A percentile compares a stretch with the other conserved stretches of the same genome.
These are phyloP conservation scores for Sphaeridia pumilis DNA, from an alignment of 2,888 invertebrate species.

Conservation along the genomic window DNA sequence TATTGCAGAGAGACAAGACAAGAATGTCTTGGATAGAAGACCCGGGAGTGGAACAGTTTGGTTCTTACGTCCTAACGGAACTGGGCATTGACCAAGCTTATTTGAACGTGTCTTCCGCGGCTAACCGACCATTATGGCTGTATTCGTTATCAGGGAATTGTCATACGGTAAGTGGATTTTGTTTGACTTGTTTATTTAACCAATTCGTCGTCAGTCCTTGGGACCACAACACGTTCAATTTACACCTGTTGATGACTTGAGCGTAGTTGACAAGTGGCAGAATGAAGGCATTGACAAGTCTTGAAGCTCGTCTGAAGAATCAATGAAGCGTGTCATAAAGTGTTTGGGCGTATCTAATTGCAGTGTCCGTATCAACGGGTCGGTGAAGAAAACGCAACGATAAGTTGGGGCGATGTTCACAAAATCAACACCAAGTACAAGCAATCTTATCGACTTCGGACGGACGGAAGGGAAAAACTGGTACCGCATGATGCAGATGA, in stretches of 20 bases:
- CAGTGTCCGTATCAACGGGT: constrained; percentile 17
- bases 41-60: constrained; percentile 45
- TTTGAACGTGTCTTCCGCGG: constrained; percentile 41
- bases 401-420: constrained; percentile 3
- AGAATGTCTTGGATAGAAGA: constrained; percentile 37
- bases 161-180: constrained; percentile 50
- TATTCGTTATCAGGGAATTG: constrained; percentile 61
- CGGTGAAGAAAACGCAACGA: background rate
- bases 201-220: too few species aligned
- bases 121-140: constrained; percentile 43
- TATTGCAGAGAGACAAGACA: background rate
- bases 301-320: background rate
- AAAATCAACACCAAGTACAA: constrained; percentile 23
- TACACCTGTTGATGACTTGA: too few species aligned
- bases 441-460: constrained; percentile 28
- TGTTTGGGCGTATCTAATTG: constrained; percentile 4
- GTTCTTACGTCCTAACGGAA: constrained; percentile 48
- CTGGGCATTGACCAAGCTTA: constrained; percentile 58
- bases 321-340: background rate
- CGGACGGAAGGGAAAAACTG: constrained; percentile 18
- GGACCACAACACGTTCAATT: too few species aligned
- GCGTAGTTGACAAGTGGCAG: too few species aligned
- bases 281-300: too few species aligned
- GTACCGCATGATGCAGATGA: constrained; percentile 22
- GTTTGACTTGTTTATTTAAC: too few species aligned